Base-by-base conservation (phyloP, 2,888 invertebrate genomes). In the Athalia circularis region DNA sequence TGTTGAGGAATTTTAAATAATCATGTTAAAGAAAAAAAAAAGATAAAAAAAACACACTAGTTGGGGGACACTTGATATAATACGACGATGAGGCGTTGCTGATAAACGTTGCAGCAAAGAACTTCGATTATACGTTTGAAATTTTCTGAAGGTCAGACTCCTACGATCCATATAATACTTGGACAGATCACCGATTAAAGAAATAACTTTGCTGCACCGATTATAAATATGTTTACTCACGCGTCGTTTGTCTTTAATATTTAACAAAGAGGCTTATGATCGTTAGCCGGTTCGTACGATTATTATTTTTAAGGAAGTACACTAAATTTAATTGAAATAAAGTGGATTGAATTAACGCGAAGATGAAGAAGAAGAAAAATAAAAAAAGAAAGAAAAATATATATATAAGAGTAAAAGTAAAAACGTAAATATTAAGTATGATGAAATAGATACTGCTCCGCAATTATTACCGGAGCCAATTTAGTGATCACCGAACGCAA, bases 221-320 rank as follows among this genome's bases (percentile, higher is more conserved):
- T 86, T 86, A n/a, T 82, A 85, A 83, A 85, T 83, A 65, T 79
- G 78, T 81, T 81, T 70, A 80, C 81, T 29, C 81, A 15, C 84
- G 82, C 82, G 81, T 85, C 85, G 81, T 84, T 82, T 82, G 77
- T 83, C 82, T 82, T 84, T 85, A 84, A 70, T 80, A 83, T 86
- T 86, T 84, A 79, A 43, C 43, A 54, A 45, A 81, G 54, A 77
- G 80, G 78, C 80, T 80, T 29, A 29, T 29, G 29, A 29, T 29
- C 29, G 29, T 29, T 80, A 80, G 79, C 75, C 74, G 70, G 79
- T 81, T 68, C 57, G 75, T 78, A 78, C 59, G 48, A 70, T 65
- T 77, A 74, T 77, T 65, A 79, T 64, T 48, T 76, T 76, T 62
- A 79, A 76, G 15, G 57, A 62, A 64, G 74, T 77, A 68, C 57